A percentile compares a stretch with the other conserved stretches of the same genome.
Evolutionary conservation across 2,113 vertebrate genomes (phyloP).

Genomic region (Arvicanthis niloticus): DNA sequence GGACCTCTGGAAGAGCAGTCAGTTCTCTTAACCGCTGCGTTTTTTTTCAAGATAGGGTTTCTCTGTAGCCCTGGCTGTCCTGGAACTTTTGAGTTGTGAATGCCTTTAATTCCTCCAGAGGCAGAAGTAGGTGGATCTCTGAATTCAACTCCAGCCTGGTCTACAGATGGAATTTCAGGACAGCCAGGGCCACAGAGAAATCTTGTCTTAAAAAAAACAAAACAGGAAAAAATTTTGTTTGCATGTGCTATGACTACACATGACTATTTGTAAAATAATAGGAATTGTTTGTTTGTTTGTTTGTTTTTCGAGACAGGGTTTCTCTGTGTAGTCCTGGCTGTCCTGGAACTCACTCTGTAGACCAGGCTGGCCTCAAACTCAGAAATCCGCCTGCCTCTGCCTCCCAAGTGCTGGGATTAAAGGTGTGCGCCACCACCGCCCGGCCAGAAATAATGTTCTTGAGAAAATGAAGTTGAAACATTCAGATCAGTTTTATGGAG

Average conservation of each 20-base stretch:
- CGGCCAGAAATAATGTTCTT: slow-evolving; percentile 29
- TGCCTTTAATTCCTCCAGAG: not conserved
- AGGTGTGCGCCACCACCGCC: no score
- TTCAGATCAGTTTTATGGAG: slow-evolving; percentile 2
- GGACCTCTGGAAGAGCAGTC: no score
- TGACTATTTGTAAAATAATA: slow-evolving; percentile 27
- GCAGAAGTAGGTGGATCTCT: not conserved
- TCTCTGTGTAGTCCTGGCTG: no score
- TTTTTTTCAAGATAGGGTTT: no score
- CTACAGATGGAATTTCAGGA: not conserved
- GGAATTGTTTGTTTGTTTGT: no score
- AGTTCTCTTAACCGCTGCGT: no score
- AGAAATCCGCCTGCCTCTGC: no score
- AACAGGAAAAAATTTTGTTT: not conserved
- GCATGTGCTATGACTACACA: not conserved
- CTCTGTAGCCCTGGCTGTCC: no score
- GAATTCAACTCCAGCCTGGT: not conserved
- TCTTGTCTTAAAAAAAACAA: not conserved
- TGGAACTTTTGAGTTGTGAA: not conserved
- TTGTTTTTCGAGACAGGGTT: no score
- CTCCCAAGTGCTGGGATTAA: no score
- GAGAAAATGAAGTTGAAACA: slow-evolving; percentile 37
- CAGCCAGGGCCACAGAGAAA: not conserved
- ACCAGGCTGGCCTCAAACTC: no score
- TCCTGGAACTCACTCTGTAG: no score